Percentiles rank a stretch among this genome's conserved stretches.
Conservation (phyloP, 1,140 invertebrate species). For the Hypothenemus hampei region DNA sequence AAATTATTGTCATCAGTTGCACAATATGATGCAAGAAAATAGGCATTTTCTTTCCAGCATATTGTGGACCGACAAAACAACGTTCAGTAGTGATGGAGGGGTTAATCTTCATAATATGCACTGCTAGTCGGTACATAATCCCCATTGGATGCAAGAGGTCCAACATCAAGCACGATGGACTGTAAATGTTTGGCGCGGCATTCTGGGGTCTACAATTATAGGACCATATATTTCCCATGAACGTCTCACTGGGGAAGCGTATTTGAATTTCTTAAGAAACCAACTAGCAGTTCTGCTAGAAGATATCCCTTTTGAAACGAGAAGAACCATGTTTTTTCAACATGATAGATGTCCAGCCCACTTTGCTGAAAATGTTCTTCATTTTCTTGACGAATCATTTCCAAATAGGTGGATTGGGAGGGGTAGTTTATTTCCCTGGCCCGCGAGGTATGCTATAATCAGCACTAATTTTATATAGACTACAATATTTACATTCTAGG, state of each 20-base stretch:
- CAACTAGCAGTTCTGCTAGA: constrained; percentile 37
- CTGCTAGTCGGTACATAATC: constrained; percentile 33
- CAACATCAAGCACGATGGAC: constrained; percentile 20
- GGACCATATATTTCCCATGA: constrained; percentile 36
- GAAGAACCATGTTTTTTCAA: constrained; percentile 34
- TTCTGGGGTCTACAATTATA: constrained; percentile 37
- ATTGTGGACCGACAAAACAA: constrained; percentile 33
- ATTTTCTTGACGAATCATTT: constrained; percentile 4
- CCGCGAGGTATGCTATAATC: constrained; percentile 2
- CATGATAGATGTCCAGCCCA: constrained; percentile 37
- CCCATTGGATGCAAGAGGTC: constrained; percentile 30
- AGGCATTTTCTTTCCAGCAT: constrained; percentile 28
- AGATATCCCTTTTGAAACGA: constrained; percentile 33
- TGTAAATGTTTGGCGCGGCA: constrained; percentile 40
- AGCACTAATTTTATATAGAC: too few species aligned
- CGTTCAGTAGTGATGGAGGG: constrained; percentile 34
- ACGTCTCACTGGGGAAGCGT: constrained; percentile 28
- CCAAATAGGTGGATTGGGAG: background rate
- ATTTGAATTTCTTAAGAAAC: constrained; percentile 39
- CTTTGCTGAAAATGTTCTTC: constrained; percentile 10
- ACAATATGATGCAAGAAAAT: constrained; percentile 8
- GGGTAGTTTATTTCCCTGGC: constrained; percentile 13
- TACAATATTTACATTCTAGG: too few species aligned
- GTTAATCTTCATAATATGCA: constrained; percentile 39
- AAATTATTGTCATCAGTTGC: background rate